phyloP scores from a whole-genome alignment of 2,113 vertebrate genomes.

The Lota lota region DNA sequence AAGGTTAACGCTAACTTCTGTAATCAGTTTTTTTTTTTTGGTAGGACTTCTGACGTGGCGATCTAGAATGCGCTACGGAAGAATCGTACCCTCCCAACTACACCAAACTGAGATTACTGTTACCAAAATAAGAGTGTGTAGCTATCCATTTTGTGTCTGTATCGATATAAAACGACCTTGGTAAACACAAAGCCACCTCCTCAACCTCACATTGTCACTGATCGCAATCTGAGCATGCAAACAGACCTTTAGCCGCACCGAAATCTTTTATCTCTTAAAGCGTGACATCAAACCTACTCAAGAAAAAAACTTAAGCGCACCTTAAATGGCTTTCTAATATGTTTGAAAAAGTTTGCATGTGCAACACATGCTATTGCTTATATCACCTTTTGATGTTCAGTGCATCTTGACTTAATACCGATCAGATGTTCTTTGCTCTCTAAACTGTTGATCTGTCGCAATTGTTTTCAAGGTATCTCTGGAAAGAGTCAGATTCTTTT shows the following conservation, averaged over 20 bases:
- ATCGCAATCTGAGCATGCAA: not conserved
- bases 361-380: not conserved
- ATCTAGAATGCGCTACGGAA: conserved; percentile 54
- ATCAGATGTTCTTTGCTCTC: not conserved
- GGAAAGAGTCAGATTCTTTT: conserved; percentile 99
- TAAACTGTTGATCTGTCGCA: not conserved
- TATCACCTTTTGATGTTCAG: too few relatives aligned
- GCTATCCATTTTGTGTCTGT: too few relatives aligned
- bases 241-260: not conserved
- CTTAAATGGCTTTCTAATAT: not conserved
- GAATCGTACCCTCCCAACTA: not conserved
- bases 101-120: too few relatives aligned
- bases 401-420: not conserved
- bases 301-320: not conserved
- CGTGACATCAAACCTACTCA: not conserved
- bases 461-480: conserved; percentile 84
- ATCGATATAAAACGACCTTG: too few relatives aligned
- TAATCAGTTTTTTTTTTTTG: conserved; percentile 42
- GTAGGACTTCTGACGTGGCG: conserved; percentile 85
- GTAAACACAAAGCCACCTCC: too few relatives aligned
- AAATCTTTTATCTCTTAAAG: not conserved
- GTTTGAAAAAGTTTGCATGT: not conserved
- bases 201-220: too few relatives aligned
- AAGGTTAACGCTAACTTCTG: not conserved
- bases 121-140: too few relatives aligned